A percentile compares a stretch with the other conserved stretches of the same genome.
These are phyloP conservation scores for Lagorchestes hirsutus DNA, from an alignment of 2,797 vertebrate genomes.

Conservation along the genomic window DNA sequence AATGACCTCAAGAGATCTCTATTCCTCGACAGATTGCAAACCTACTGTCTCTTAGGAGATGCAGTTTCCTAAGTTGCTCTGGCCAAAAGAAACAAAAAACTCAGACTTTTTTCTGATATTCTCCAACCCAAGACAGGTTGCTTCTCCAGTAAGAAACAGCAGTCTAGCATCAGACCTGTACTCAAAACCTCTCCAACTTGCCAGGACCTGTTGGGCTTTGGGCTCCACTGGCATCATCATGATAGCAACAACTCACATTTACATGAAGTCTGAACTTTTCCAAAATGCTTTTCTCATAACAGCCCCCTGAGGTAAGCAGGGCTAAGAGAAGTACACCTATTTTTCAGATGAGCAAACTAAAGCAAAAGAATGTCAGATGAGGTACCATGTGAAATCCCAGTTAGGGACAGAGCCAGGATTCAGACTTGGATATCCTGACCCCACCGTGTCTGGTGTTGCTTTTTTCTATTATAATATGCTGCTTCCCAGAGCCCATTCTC, in stretches of 20 bases:
- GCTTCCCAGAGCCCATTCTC: not conserved
- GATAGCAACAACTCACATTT: not conserved
- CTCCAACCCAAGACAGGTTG: not conserved
- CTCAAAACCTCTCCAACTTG: not conserved
- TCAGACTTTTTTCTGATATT: not conserved
- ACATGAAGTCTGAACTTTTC: not conserved
- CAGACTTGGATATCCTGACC: not conserved
- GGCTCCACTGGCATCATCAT: not conserved
- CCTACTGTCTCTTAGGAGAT: not conserved
- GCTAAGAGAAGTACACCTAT: not conserved
- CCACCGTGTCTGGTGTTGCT: not conserved
- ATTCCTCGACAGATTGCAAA: not conserved
- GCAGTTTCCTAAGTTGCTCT: not conserved
- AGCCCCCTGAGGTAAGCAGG: not conserved
- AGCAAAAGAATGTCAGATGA: not conserved
- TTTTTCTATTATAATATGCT: not conserved
- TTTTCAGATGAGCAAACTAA: not conserved
- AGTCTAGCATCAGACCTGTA: not conserved
- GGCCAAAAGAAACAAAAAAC: not conserved
- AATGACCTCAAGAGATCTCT: not conserved
- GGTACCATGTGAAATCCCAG: not conserved
- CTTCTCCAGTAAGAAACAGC: not conserved
- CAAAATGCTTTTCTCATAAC: not conserved
- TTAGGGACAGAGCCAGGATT: not conserved
- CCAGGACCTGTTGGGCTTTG: not conserved